Evolutionary conservation across 2,797 vertebrate genomes (phyloP).

Genomic region (Aulostomus chinensis): DNA sequence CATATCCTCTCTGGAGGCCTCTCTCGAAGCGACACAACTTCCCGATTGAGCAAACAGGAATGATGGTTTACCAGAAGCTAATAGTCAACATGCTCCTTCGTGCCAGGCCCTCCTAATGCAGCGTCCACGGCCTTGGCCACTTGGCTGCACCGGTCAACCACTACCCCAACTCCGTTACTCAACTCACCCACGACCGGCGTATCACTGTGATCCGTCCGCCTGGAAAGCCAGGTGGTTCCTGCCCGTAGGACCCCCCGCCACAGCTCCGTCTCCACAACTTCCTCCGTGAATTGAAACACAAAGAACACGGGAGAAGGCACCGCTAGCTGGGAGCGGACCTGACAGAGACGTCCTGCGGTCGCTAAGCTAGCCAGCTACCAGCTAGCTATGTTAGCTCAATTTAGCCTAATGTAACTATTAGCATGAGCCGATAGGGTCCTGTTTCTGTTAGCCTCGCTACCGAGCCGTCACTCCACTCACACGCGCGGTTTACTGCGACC

Average conservation of each 20-base stretch:
- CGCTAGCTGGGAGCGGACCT: constrained; percentile 11
- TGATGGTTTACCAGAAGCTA: constrained; percentile 35
- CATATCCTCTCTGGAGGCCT: constrained; percentile 48
- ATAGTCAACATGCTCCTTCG: constrained; percentile 42
- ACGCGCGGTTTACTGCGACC: not conserved
- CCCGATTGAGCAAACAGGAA: constrained; percentile 56
- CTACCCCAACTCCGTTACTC: constrained; percentile 23
- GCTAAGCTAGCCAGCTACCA: constrained; percentile 36
- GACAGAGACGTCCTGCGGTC: constrained; percentile 41
- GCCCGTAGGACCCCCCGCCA: constrained; percentile 70
- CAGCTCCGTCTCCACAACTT: constrained; percentile 61
- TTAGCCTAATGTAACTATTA: constrained; percentile 43
- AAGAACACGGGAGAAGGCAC: constrained; percentile 5
- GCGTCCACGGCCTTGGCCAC: constrained; percentile 66
- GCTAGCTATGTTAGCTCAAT: constrained; percentile 56
- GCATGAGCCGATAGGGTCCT: constrained; percentile 51
- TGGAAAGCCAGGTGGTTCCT: constrained; percentile 67
- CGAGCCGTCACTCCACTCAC: constrained; percentile 15
- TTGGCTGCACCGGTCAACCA: constrained; percentile 24
- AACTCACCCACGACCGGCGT: constrained; percentile 78
- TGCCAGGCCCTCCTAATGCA: constrained; percentile 41
- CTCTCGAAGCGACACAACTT: constrained; percentile 55
- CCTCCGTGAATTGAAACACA: constrained; percentile 35
- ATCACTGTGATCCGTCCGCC: constrained; percentile 71
- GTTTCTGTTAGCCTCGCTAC: constrained; percentile 53